Conservation (phyloP, 2,888 invertebrate species). For the Macropis europaea region DNA sequence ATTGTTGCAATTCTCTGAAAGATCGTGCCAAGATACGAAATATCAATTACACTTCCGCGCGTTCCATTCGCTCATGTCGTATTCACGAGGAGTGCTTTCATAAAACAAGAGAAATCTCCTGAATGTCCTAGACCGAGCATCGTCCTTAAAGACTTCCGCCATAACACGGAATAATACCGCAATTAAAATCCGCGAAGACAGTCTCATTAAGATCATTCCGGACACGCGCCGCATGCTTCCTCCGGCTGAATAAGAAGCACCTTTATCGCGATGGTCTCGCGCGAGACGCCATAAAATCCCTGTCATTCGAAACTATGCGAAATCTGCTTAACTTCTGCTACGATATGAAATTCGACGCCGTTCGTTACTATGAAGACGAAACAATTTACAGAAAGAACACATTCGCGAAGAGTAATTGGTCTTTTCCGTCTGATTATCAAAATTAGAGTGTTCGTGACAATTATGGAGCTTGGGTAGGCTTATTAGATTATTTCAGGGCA, state of each 20-base stretch:
- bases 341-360: not conserved
- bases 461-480: too few species aligned
- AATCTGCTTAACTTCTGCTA: not conserved
- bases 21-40: too few species aligned
- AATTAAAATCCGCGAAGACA: conserved; percentile 22
- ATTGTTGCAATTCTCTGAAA: too few species aligned
- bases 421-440: too few species aligned
- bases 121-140: conserved; percentile 4
- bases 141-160: not conserved
- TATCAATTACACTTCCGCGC: too few species aligned
- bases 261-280: not conserved
- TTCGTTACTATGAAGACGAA: too few species aligned
- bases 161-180: conserved; percentile 13
- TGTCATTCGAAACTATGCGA: not conserved
- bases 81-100: too few species aligned
- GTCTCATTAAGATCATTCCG: conserved; percentile 20
- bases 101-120: not conserved
- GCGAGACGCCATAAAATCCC: not conserved
- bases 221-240: not conserved
- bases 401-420: too few species aligned
- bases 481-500: too few species aligned
- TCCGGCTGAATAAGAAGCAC: conserved; percentile 10
- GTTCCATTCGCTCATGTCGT: too few species aligned
- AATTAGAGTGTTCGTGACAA: too few species aligned
- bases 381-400: too few species aligned